Percentiles rank a stretch among this genome's conserved stretches.
These are phyloP conservation scores for Leptinotarsa undecemlineata DNA, from an alignment of 1,140 invertebrate species.

Conservation along the genomic window DNA sequence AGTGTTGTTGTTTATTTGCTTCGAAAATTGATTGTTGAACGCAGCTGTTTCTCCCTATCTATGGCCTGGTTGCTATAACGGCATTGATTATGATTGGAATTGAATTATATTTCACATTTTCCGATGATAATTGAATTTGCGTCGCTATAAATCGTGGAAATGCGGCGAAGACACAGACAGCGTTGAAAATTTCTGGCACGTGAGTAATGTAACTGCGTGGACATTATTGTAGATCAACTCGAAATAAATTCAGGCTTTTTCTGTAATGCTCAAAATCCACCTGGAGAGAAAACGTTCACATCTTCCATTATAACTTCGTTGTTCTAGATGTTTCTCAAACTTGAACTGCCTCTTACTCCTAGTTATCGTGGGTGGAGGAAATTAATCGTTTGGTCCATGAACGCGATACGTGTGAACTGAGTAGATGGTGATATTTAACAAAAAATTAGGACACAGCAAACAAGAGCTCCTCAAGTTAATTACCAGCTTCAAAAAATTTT, in stretches of 20 bases:
- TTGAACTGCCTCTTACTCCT: too few relatives aligned
- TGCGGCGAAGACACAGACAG: background rate
- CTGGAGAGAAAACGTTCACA: too few relatives aligned
- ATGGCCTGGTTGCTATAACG: background rate
- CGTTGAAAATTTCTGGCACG: background rate
- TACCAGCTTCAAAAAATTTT: too few relatives aligned
- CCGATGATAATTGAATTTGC: slow-evolving; percentile 4
- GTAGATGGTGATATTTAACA: too few relatives aligned
- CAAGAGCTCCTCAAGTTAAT: too few relatives aligned
- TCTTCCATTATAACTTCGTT: too few relatives aligned
- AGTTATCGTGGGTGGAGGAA: too few relatives aligned
- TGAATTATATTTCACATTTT: slow-evolving; percentile 1
- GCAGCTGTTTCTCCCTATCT: background rate
- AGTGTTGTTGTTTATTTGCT: slow-evolving; percentile 6
- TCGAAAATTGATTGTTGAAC: background rate
- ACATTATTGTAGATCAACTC: background rate
- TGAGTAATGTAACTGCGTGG: background rate
- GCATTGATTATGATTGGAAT: slow-evolving; percentile 8
- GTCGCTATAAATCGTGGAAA: background rate
- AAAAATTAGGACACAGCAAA: too few relatives aligned
- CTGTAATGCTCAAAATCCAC: too few relatives aligned
- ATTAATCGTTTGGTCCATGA: too few relatives aligned
- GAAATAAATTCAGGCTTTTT: background rate
- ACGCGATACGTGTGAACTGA: too few relatives aligned
- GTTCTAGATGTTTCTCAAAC: too few relatives aligned